Base-by-base conservation (phyloP, 2,797 vertebrate species). In the Mallotus villosus region DNA sequence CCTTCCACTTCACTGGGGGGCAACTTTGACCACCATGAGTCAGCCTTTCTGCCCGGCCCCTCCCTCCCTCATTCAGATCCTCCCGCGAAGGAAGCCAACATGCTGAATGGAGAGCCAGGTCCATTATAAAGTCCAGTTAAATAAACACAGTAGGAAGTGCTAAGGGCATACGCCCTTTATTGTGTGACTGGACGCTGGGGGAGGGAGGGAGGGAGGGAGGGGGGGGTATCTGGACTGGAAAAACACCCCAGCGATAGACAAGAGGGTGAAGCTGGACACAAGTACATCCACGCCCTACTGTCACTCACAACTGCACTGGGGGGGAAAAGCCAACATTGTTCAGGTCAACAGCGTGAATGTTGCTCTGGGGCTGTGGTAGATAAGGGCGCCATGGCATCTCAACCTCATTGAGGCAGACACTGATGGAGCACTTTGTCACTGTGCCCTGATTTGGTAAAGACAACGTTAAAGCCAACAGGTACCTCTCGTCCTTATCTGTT, bases 71-170 rank as follows among this genome's bases (percentile, higher is more conserved):
- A 77, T 81, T 75, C 75, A 78, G 83, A 86, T 83, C 81, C 76
- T 76, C 80, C 66, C 70, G 41, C 71, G 72, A 77, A 94, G 93
- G 94, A 96, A 96, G 89, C 90, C 86, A 87, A 90, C 17, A 85
- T 71, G 61, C 84, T 82, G 85, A 92, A 92, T 86, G 84, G 86
- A 92, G 92, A 90, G 71, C 4, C 51, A 1, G 51, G 51, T 0
- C 90, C 86, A 95, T 95, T 95, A 93, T 94, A 94, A 93, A 86
- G 89, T 87, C 81, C 82, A 91, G 91, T 94, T 90, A 93, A 86
- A 95, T 88, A 95, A 95, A 94, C 92, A 93, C 46, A 70, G 78
- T 32, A 93, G 94, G 95, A 96, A 96, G 91, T 89, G 87, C 88
- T 83, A 73, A 88, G 92, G 87, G 85, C 86, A 85, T 90, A 92